Evolutionary conservation across 2,797 vertebrate species (phyloP), one percentile per base, ranked within the genome.

Genomic region (Antennarius maculatus): DNA sequence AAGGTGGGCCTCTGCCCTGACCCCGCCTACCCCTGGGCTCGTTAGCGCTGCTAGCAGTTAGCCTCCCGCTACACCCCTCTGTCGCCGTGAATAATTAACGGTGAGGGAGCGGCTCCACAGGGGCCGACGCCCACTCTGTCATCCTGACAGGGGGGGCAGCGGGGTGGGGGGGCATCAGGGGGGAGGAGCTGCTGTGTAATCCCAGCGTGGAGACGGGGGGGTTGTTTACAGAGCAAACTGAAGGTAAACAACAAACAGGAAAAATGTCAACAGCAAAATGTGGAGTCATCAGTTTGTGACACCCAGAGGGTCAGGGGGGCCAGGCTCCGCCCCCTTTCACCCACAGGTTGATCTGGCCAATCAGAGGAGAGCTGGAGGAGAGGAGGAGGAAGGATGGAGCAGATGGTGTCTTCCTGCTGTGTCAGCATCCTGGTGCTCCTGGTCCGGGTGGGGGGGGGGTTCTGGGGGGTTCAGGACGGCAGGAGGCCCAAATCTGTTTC

Each of bases 61-160:
- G 4, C 48, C 29, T 73, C 39, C 62, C 0, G 37, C 49, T 52
- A 23, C 18, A 4, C 81, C 76, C 79, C n/a, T 54, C 61, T 27
- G 7, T 34, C 2, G 28, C n/a, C 58, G 69, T 81, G 56, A 82
- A 82, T 79, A 79, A 76, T 76, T 74, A 70, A 70, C 31, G 59
- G 61, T 17, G 9, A 58, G 59, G 67, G 66, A 62, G 59, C 57
- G 61, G 17, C 55, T n/a, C 61, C 56, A 23, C 68, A 68, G 74
- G 56, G 65, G 42, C 48, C 66, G 9, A 45, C 54, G 10, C 48
- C 54, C 77, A 57, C 72, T 79, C 66, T 6, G 80, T 88, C 83
- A 81, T 79, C 0, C 50, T 71, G 80, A 81, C 77, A 73, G 63
- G 74, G 18, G 57, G 59, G 69, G 79, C 61, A 56, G 71, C 60